Conservation (phyloP, 2,113 vertebrate species). For the Atrichornis clamosus region DNA sequence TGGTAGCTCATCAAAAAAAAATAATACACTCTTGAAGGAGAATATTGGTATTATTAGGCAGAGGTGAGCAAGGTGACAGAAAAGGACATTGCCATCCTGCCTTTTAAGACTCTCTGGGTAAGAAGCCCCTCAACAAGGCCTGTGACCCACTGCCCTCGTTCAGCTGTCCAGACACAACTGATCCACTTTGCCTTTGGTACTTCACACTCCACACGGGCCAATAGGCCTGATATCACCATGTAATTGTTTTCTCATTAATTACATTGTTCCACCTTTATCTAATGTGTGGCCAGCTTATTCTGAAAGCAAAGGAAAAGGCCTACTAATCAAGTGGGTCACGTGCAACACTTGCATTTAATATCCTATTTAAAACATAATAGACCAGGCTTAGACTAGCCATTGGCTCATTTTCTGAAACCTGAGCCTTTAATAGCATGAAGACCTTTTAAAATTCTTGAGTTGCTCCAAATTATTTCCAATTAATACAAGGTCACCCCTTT, state of each 20-base stretch:
- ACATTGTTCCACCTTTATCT: constrained; percentile 55
- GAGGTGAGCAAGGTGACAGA: not conserved
- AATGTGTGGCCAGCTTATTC: constrained; percentile 27
- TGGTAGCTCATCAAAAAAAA: not conserved
- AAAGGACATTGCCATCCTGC: not conserved
- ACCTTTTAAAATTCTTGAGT: constrained; percentile 80
- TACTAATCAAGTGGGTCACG: constrained; percentile 52
- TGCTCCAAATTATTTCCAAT: constrained; percentile 93
- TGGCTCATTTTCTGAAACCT: constrained; percentile 76
- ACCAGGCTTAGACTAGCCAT: constrained; percentile 58
- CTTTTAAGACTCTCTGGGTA: not conserved
- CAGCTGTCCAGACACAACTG: not conserved
- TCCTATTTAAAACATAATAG: constrained; percentile 44
- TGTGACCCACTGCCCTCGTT: not conserved
- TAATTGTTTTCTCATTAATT: constrained; percentile 73
- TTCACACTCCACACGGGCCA: fast-evolving
- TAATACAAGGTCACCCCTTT: constrained; percentile 90
- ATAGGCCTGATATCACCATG: not conserved
- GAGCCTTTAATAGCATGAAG: constrained; percentile 75
- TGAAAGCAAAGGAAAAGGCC: constrained; percentile 49
- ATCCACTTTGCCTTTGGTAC: not conserved
- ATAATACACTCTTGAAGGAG: not conserved
- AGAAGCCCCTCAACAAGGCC: not conserved
- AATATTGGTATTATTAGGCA: not conserved
- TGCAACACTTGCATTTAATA: constrained; percentile 52